Conservation (phyloP, 2,797 vertebrate species). For the Mus minutoides region DNA sequence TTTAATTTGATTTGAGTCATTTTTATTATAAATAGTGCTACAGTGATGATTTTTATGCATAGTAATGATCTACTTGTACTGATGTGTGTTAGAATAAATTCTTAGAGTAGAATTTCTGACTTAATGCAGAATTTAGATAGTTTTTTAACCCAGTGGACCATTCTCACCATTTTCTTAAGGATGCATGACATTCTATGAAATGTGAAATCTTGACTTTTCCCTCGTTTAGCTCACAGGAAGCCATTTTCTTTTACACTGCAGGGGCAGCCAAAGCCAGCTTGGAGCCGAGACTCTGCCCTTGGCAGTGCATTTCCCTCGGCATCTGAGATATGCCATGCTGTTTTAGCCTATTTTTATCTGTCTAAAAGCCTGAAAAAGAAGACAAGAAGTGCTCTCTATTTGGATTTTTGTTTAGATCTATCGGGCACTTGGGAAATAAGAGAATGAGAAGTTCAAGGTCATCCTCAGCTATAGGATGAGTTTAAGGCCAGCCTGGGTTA, state of each 20-base stretch:
- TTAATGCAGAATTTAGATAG: constrained; percentile 31
- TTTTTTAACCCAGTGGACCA: constrained; percentile 23
- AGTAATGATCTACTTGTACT: constrained; percentile 21
- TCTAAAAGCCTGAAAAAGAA: constrained; percentile 29
- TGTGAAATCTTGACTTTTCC: constrained; percentile 45
- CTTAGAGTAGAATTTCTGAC: constrained; percentile 47
- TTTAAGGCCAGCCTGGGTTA: background rate
- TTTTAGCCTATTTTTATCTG: constrained; percentile 28
- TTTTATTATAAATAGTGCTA: constrained; percentile 21
- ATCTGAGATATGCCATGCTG: constrained; percentile 25
- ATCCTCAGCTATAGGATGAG: background rate
- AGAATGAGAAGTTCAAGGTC: background rate
- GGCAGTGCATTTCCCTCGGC: constrained; percentile 9
- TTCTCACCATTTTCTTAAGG: constrained; percentile 44
- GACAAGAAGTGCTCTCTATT: background rate
- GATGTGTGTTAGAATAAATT: constrained; percentile 24
- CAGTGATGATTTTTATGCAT: constrained; percentile 29
- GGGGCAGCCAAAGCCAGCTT: constrained; percentile 30
- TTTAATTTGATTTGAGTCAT: constrained; percentile 58
- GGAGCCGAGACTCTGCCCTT: constrained; percentile 18
- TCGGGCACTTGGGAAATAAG: background rate
- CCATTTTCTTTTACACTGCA: background rate
- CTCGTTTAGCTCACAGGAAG: constrained; percentile 24
- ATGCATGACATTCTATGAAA: constrained; percentile 23
- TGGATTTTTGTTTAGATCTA: background rate